phyloP scores from a whole-genome alignment of 2,797 vertebrate species.

The Chrysocyon brachyurus region DNA sequence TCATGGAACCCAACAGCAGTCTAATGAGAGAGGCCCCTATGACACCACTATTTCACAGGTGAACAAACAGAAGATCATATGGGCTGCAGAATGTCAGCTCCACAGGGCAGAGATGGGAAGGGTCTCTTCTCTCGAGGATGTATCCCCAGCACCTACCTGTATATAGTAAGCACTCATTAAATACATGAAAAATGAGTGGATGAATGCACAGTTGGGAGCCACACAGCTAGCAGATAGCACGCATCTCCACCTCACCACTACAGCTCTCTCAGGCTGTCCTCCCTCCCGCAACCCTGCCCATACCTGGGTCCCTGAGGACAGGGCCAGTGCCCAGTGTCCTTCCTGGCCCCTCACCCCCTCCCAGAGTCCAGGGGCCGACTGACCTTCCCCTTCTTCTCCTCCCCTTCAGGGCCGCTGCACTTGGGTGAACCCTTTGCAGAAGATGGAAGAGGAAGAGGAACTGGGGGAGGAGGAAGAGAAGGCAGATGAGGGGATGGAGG shows the following conservation, averaged over 20 bases:
- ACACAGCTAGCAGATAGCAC: background rate
- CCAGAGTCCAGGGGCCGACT: background rate
- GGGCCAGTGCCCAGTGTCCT: background rate
- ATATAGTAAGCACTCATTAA: background rate
- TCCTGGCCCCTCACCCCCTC: background rate
- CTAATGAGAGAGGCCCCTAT: background rate
- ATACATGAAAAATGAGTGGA: background rate
- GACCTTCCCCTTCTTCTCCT: background rate
- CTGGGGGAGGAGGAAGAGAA: constrained; percentile 92
- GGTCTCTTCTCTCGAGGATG: background rate
- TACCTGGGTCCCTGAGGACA: background rate
- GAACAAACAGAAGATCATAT: background rate
- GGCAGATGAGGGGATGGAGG: constrained; percentile 90
- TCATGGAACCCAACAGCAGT: background rate
- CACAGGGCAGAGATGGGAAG: background rate
- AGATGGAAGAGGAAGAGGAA: constrained; percentile 88
- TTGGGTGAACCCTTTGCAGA: constrained; percentile 92
- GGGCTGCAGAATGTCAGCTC: background rate
- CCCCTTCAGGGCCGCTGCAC: constrained; percentile 91
- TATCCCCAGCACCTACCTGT: background rate
- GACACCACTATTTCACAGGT: background rate
- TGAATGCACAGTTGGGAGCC: too few relatives aligned
- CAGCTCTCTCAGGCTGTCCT: background rate
- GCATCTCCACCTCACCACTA: background rate
- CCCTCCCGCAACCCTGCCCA: background rate